These are phyloP conservation scores for Cataglyphis altisquamis DNA, from an alignment of 2,888 invertebrate genomes.

Conservation along the genomic window DNA sequence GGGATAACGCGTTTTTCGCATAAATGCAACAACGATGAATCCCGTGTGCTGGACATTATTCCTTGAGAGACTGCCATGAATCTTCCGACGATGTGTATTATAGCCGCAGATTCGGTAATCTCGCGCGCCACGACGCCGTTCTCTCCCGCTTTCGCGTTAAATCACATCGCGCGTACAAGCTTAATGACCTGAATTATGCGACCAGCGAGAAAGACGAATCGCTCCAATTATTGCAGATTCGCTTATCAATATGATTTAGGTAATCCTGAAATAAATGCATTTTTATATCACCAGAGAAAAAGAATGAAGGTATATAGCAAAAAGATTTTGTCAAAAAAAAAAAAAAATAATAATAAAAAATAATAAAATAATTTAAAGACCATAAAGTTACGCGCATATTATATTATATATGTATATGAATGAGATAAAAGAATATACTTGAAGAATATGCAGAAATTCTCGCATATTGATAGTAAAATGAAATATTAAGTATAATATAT, in stretches of 20 bases:
- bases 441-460: neutral
- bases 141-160: neutral
- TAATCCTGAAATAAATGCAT: neutral
- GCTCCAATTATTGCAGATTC: neutral
- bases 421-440: neutral
- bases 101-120: conserved; percentile 11
- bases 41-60: conserved; percentile 48
- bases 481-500: neutral
- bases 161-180: neutral
- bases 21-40: conserved; percentile 51
- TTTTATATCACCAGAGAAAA: neutral
- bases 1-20: conserved; percentile 57
- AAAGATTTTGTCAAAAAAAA: neutral
- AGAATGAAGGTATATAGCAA: too few relatives aligned
- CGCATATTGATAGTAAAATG: neutral
- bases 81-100: conserved; percentile 38
- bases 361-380: too few relatives aligned
- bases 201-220: neutral
- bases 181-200: neutral
- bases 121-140: conserved; percentile 6
- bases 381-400: too few relatives aligned
- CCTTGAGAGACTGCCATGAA: conserved; percentile 31
- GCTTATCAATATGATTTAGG: neutral
- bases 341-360: too few relatives aligned
- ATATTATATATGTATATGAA: neutral